A percentile compares a stretch with the other conserved stretches of the same genome.
Evolutionary conservation across 2,797 vertebrate species (phyloP).

Genomic region (Tiaroga cobitis): DNA sequence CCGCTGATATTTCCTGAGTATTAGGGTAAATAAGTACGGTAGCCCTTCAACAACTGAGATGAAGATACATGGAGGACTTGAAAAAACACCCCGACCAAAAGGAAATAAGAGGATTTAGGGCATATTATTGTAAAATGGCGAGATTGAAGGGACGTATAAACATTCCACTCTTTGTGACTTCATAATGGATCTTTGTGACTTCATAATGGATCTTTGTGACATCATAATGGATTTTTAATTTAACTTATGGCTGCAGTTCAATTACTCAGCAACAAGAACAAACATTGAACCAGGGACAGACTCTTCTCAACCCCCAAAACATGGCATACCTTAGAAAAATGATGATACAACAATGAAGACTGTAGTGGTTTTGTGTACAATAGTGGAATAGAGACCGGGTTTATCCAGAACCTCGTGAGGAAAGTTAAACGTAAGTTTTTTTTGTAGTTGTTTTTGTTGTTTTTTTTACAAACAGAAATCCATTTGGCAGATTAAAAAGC

Average conservation of each 20-base stretch:
- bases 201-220: slow-evolving; percentile 18
- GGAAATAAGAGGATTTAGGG: slow-evolving; percentile 58
- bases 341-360: slow-evolving; percentile 38
- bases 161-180: slow-evolving; percentile 62
- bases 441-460: slow-evolving; percentile 29
- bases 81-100: slow-evolving; percentile 46
- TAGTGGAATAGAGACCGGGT: slow-evolving; percentile 66
- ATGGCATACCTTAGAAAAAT: slow-evolving; percentile 17
- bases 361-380: slow-evolving; percentile 76
- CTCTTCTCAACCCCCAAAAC: not conserved
- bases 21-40: slow-evolving; percentile 64
- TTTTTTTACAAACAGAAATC: slow-evolving; percentile 65
- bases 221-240: slow-evolving; percentile 17
- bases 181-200: slow-evolving; percentile 27
- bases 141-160: slow-evolving; percentile 43
- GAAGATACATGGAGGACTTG: slow-evolving; percentile 60
- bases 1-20: slow-evolving; percentile 72
- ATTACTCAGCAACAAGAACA: not conserved
- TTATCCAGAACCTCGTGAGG: slow-evolving; percentile 64
- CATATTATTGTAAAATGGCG: slow-evolving; percentile 38
- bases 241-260: not conserved
- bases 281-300: slow-evolving; percentile 17
- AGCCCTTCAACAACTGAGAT: slow-evolving; percentile 76
- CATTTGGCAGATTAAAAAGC: slow-evolving; percentile 73
- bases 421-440: slow-evolving; percentile 68